Evolutionary conservation across 2,113 vertebrate genomes (phyloP).

Genomic region (Hippopotamus amphibius): DNA sequence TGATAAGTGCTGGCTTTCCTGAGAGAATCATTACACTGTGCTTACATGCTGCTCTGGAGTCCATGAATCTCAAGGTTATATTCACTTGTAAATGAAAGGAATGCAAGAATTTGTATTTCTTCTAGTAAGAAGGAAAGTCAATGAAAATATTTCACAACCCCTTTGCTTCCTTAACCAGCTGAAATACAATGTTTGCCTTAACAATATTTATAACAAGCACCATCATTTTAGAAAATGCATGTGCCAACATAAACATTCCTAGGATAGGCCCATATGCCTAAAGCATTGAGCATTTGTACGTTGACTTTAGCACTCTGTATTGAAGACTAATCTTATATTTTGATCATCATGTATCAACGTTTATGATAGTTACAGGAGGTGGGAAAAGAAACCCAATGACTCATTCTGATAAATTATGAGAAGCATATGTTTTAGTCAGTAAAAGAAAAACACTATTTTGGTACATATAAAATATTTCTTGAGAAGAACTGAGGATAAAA

Average conservation of each 20-base stretch:
- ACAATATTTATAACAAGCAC: not conserved
- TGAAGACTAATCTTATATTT: not conserved
- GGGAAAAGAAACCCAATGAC: not conserved
- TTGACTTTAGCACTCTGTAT: not conserved
- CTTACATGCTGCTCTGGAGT: not conserved
- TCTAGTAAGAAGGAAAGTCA: slow-evolving; percentile 23
- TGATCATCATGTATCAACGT: not conserved
- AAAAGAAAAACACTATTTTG: slow-evolving; percentile 8
- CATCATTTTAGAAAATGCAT: slow-evolving; percentile 14
- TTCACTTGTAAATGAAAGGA: slow-evolving; percentile 3
- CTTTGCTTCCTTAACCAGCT: not conserved
- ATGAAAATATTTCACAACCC: slow-evolving; percentile 17
- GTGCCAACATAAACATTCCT: not conserved
- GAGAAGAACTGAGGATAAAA: not conserved
- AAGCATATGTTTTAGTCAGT: not conserved
- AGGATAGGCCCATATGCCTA: not conserved
- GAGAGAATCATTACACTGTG: not conserved
- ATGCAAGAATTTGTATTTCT: slow-evolving; percentile 37
- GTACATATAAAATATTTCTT: not conserved
- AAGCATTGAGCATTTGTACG: not conserved
- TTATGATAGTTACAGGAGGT: not conserved
- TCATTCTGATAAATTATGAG: not conserved
- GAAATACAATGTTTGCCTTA: not conserved
- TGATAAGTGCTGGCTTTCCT: not conserved
- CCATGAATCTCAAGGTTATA: not conserved